Evolutionary conservation across 2,113 vertebrate genomes (phyloP), one percentile per base, ranked within the genome.

Genomic region (Solea senegalensis): DNA sequence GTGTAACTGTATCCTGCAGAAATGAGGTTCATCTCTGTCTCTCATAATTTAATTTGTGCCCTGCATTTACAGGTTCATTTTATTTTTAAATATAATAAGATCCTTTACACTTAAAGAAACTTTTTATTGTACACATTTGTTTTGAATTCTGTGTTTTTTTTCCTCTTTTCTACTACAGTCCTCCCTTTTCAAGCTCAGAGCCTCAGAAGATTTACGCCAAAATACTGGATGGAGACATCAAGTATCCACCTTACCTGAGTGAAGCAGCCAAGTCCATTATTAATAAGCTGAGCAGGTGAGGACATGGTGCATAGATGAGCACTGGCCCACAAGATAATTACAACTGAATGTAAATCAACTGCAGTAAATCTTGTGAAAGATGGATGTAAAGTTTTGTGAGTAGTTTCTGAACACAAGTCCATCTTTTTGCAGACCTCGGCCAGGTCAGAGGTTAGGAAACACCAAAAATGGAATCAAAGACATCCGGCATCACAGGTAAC

Each of bases 391-490:
- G 34, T 34, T 4, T 46, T 72, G 6, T 55, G 13, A 8, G 21
- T 39, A 2, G 14, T 43, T 59, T 63, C n/a, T 50, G 3, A 63
- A 71, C 49, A 43, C 13, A 49, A 15, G 46, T n/a, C 16, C 16
- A 6, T 74, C 43, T 70, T 10, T 60, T 63, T 71, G 7, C 86
- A 95, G 95, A 80, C 89, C 90, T n/a, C 91, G 94, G 5, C 94
- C 94, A 0, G 93, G 95, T 52, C 94, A 94, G 81, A 89, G 93
- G 76, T 83, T 94, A 77, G 94, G 93, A 68, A 95, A 95, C 77
- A 94, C 92, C 34, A 95, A 94, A 85, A 94, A 93, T 1, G 94
- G 94, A 44, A 94, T 95, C 59, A 93, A 91, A 77, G 93, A 94
- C 44, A 86, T 96, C 34, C 89, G 94, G 50, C 79, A 94, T 78